Conservation (phyloP, 2,113 vertebrate genomes). For the Tapirus terrestris region DNA sequence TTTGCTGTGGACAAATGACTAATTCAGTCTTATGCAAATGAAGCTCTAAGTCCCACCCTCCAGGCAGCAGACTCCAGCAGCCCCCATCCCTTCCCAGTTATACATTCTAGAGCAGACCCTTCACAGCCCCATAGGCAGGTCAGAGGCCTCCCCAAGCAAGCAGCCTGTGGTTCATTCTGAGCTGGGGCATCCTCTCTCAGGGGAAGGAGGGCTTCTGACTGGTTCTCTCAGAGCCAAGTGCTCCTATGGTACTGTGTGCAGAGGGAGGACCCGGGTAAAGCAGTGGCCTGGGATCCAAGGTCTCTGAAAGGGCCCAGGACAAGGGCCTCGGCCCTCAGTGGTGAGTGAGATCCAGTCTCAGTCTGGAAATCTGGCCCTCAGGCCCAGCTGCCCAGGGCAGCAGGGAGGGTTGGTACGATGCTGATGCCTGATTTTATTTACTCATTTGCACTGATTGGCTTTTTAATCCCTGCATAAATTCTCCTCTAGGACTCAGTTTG, state of each 20-base stretch:
- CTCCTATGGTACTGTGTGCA: background rate
- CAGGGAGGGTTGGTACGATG: background rate
- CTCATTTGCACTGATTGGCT: conserved; percentile 34
- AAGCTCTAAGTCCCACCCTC: background rate
- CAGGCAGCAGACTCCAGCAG: background rate
- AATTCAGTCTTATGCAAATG: background rate
- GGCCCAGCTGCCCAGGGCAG: background rate
- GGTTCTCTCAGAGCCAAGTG: background rate
- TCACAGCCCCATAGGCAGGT: background rate
- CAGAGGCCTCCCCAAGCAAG: background rate
- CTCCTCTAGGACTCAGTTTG: conserved; percentile 56
- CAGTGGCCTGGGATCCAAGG: background rate
- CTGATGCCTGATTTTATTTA: conserved; percentile 40
- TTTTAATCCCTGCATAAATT: conserved; percentile 58
- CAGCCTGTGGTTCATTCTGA: background rate
- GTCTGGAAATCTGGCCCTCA: background rate
- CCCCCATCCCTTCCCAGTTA: background rate
- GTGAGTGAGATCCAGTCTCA: background rate
- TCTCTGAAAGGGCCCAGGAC: background rate
- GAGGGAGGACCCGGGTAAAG: background rate
- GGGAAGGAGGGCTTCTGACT: background rate
- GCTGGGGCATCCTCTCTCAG: background rate
- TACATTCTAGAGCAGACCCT: background rate
- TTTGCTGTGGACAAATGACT: background rate
- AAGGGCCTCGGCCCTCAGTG: background rate